Evolutionary conservation across 2,888 invertebrate species (phyloP), one percentile per base, ranked within the genome.

Genomic region (Eupithecia subumbrata): DNA sequence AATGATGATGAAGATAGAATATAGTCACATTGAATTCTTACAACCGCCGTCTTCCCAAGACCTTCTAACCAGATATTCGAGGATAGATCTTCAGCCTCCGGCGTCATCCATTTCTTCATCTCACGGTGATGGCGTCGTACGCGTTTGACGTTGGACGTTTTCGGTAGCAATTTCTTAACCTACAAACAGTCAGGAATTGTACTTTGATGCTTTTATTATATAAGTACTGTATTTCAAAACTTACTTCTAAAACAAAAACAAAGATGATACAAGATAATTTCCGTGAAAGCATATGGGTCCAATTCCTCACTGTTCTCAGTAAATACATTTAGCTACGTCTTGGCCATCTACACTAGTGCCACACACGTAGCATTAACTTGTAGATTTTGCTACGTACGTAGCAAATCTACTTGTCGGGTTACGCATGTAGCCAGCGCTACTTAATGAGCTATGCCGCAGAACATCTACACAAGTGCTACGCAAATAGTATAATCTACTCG

Each of bases 131-230:
- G 86, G 67, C 84, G 84, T 25, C 84, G 85, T 40, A 40, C 40
- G 12, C 64, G 18, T 60, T 25, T 60, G 25, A 60, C 78, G 83
- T 84, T n/a, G 4, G 66, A 37, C 37, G 40, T 40, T n/a, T n/a
- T 60, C 14, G 60, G 60, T 25, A 14, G 37, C n/a, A n/a, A 74
- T 80, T 81, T 82, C 80, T 79, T 52, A 71, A 76, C 82, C 91
- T 92, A 89, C 82, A 85, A 89, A 88, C 89, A 92, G 89, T 83
- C 84, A 91, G 91, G 91, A 91, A 91, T 90, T 90, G 91, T 91
- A 91, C 90, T 89, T 86, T 78, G 81, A 71, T 71, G 78, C 75
- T 71, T 74, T 77, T 67, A n/a, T 40, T 67, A 11, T 40, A 12
- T n/a, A 11, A 45, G 18, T 52, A 48, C 9, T 52, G n/a, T 52